Conservation (phyloP, 2,888 invertebrate species). For the Drosophila rubida region DNA sequence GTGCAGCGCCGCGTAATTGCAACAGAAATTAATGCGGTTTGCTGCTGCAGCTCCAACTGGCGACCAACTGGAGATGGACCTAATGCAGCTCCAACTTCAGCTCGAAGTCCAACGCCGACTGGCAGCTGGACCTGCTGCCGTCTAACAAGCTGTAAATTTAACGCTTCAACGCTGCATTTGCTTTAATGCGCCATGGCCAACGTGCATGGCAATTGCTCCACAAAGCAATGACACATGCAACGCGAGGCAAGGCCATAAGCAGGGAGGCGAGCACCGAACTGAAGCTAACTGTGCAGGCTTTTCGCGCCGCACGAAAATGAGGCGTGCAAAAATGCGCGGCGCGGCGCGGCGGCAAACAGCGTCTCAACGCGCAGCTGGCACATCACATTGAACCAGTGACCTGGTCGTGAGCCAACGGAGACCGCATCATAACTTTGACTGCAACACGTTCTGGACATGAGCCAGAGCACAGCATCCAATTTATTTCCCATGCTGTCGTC, state of each 20-base stretch:
- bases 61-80: conserved; percentile 40
- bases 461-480: conserved; percentile 62
- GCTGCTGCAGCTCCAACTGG: conserved; percentile 29
- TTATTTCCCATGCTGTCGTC: conserved; percentile 71
- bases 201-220: conserved; percentile 76
- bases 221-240: conserved; percentile 70
- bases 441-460: conserved; percentile 57
- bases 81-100: conserved; percentile 29
- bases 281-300: conserved; percentile 57
- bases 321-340: conserved; percentile 59
- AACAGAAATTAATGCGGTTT: conserved; percentile 62
- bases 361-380: conserved; percentile 53
- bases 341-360: conserved; percentile 31
- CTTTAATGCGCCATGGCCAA: conserved; percentile 61
- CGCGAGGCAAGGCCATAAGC: not conserved
- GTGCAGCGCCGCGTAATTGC: conserved; percentile 73
- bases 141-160: conserved; percentile 81
- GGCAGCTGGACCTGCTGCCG: conserved; percentile 59
- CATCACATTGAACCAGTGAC: conserved; percentile 82
- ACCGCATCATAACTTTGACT: conserved; percentile 63
- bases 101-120: too few relatives aligned
- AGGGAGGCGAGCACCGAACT: not conserved
- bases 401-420: conserved; percentile 79
- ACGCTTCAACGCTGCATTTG: conserved; percentile 78
- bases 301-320: conserved; percentile 77